A percentile compares a stretch with the other conserved stretches of the same genome.
Evolutionary conservation across 2,888 invertebrate genomes (phyloP).

Genomic region (Linhomoeus sp.): DNA sequence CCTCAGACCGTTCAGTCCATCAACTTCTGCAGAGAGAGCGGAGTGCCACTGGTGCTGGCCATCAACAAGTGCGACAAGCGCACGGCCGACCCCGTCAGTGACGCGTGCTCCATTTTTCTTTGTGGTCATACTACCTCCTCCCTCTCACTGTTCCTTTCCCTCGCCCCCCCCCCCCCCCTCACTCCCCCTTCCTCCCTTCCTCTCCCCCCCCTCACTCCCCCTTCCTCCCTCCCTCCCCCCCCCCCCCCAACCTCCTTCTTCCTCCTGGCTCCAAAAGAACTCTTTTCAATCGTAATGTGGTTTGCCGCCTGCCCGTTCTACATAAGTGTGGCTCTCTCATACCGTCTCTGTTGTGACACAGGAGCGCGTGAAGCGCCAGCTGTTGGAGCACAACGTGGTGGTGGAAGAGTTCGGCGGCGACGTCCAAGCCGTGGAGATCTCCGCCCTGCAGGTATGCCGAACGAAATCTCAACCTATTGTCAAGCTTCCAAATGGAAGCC

Average conservation of each 20-base stretch:
- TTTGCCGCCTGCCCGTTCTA: too few species aligned
- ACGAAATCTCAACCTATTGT: background rate
- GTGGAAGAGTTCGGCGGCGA: constrained; percentile 78
- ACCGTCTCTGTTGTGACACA: too few species aligned
- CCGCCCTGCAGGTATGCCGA: constrained; percentile 50
- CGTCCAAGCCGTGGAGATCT: constrained; percentile 68
- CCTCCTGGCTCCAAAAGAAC: too few species aligned
- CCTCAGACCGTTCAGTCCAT: constrained; percentile 80
- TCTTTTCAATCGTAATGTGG: too few species aligned
- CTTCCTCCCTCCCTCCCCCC: too few species aligned
- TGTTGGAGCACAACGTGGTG: constrained; percentile 55
- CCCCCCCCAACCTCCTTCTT: too few species aligned
- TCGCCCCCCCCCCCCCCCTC: too few species aligned
- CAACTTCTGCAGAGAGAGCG: constrained; percentile 44
- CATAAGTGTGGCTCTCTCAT: too few species aligned
- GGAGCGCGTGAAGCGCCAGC: constrained; percentile 51
- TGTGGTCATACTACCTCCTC: background rate
- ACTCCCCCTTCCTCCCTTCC: too few species aligned
- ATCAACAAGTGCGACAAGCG: constrained; percentile 94
- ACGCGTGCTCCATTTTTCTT: too few species aligned
- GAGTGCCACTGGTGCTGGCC: constrained; percentile 84
- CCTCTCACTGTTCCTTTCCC: background rate
- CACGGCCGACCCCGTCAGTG: constrained; percentile 58
- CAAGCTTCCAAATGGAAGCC: too few species aligned
- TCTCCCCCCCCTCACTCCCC: too few species aligned